These are phyloP conservation scores for Oreocharis arfaki DNA, from an alignment of 2,113 vertebrate species.

Conservation along the genomic window DNA sequence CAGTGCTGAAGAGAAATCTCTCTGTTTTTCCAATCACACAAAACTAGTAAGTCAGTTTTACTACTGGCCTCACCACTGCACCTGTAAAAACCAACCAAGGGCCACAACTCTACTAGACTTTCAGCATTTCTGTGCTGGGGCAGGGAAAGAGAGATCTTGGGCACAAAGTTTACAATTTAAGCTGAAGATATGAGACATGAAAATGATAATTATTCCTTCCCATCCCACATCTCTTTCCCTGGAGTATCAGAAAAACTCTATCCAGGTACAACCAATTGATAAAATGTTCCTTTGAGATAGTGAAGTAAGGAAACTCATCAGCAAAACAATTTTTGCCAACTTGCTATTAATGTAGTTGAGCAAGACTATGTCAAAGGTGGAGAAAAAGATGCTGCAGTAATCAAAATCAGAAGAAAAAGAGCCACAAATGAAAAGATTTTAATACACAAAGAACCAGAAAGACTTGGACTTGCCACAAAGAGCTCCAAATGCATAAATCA, in stretches of 20 bases:
- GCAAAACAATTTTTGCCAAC: background rate
- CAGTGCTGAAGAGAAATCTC: background rate
- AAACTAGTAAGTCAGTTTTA: background rate
- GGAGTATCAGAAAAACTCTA: background rate
- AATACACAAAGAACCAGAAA: background rate
- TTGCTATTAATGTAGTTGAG: background rate
- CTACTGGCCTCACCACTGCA: background rate
- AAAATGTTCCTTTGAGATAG: background rate
- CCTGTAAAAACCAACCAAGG: background rate
- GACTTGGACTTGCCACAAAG: background rate
- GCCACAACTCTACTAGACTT: background rate
- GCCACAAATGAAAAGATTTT: background rate
- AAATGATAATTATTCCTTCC: background rate
- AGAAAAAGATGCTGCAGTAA: constrained; percentile 21
- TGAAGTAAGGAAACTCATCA: background rate
- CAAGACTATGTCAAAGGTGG: constrained; percentile 40
- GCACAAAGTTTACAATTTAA: background rate
- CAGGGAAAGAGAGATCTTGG: background rate
- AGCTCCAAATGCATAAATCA: background rate
- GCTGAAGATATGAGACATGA: background rate
- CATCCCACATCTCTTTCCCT: background rate
- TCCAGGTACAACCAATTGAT: background rate
- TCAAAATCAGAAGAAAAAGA: background rate
- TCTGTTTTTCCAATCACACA: background rate
- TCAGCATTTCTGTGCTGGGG: background rate